phyloP scores from a whole-genome alignment of 2,113 vertebrate species.

The Marmota monax region DNA sequence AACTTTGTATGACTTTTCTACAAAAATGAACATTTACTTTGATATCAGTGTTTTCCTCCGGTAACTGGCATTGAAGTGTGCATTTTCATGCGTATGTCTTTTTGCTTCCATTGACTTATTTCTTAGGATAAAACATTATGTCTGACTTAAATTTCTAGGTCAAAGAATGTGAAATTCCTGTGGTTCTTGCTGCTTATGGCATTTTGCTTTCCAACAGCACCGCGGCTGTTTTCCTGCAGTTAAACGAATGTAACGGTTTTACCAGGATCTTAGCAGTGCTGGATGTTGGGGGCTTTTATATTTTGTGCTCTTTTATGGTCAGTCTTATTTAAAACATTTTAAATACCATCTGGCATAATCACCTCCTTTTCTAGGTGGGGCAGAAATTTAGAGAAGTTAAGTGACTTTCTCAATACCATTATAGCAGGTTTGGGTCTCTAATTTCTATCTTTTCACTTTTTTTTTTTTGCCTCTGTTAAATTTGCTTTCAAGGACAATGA shows the following conservation, averaged over 20 bases:
- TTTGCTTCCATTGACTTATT: conserved; percentile 9
- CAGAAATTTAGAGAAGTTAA: not conserved
- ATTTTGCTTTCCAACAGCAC: not conserved
- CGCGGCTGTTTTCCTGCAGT: not conserved
- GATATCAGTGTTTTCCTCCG: not conserved
- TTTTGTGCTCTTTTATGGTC: not conserved
- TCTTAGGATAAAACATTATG: not conserved
- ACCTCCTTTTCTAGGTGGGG: not conserved
- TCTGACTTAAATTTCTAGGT: not conserved
- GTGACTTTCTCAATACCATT: not conserved
- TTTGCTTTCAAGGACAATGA: not conserved
- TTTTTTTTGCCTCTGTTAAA: not conserved
- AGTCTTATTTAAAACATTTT: conserved; percentile 15
- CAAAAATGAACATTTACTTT: not conserved
- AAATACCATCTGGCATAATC: not conserved
- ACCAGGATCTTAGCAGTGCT: not conserved
- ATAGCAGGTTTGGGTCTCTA: not conserved
- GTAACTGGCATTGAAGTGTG: not conserved
- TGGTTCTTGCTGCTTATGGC: not conserved
- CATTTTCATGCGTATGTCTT: not conserved
- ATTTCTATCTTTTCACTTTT: not conserved
- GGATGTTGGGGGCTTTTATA: not conserved
- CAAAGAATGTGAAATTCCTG: not conserved
- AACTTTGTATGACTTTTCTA: not conserved
- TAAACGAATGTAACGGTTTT: not conserved